Evolutionary conservation across 2,888 invertebrate species (phyloP), one percentile per base, ranked within the genome.

Genomic region (Vandiemenella viatica): DNA sequence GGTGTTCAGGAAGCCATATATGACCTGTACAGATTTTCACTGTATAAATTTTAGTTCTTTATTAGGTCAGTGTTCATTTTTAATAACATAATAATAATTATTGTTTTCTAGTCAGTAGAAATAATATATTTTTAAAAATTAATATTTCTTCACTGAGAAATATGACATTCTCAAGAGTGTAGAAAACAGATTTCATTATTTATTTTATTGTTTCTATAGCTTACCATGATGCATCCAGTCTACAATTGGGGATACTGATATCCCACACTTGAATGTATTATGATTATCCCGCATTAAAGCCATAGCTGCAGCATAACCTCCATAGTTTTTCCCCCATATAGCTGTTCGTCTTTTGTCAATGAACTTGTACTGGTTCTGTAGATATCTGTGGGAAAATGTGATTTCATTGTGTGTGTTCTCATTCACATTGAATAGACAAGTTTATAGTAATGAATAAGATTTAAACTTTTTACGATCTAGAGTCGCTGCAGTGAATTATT

Each of bases 151-250:
- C n/a, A n/a, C n/a, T n/a, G n/a, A n/a, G n/a, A n/a, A n/a, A n/a
- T n/a, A n/a, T n/a, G n/a, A n/a, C n/a, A n/a, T n/a, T n/a, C n/a
- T n/a, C n/a, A n/a, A n/a, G n/a, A n/a, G n/a, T n/a, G n/a, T n/a
- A n/a, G 13, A 26, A 7, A 26, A 13, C 13, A 26, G 13, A 26
- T 8, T 26, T 7, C 8, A 8, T 8, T n/a, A 6, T n/a, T 10
- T n/a, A 38, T 15, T 6, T 38, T n/a, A n/a, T 10, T 8, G 16
- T 38, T 38, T 38, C 6, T 19, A n/a, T 18, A 50, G 60, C 62
- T 64, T 74, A 93, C 95, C 95, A 64, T 96, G 96, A 66, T 88
- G 85, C 26, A 82, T 71, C 93, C 96, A 97, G 68, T 93, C 92
- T 1, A 91, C 92, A 16, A 97, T 95, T 0, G 96, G 97, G 1